These are phyloP conservation scores for Tetheella fluctuosa DNA, from an alignment of 2,888 invertebrate genomes.

Conservation along the genomic window DNA sequence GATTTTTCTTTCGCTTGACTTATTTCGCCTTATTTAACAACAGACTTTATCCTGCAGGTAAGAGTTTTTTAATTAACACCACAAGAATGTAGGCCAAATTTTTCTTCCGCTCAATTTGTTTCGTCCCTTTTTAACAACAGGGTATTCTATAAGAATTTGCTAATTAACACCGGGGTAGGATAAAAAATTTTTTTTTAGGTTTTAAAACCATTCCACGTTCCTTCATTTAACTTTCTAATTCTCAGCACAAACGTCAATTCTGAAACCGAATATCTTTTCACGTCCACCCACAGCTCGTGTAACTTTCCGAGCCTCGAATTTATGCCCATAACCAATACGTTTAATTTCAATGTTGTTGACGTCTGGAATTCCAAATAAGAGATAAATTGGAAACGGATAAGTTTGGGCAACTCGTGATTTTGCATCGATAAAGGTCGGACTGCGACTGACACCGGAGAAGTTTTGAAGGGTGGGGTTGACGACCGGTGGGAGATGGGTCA, in stretches of 20 bases:
- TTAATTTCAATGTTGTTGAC: conserved; percentile 45
- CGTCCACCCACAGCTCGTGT: conserved; percentile 20
- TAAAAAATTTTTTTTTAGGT: too few species aligned
- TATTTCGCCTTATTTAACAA: background rate
- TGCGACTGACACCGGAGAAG: conserved; percentile 39
- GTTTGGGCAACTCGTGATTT: conserved; percentile 37
- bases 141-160: background rate
- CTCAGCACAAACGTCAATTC: background rate
- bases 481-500: conserved; percentile 15
- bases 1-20: too few species aligned
- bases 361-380: conserved; percentile 29
- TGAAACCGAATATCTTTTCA: conserved; percentile 11
- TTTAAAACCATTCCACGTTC: too few species aligned
- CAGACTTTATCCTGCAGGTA: background rate
- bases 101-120: background rate
- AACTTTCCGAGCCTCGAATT: conserved; percentile 27
- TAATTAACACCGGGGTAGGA: background rate
- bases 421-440: conserved; percentile 31
- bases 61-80: background rate
- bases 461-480: conserved; percentile 17
- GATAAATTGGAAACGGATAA: conserved; percentile 41
- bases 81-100: background rate
- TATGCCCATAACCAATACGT: conserved; percentile 23
- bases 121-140: conserved; percentile 1
- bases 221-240: background rate